Percentiles rank a stretch among this genome's conserved stretches.
phyloP scores from a whole-genome alignment of 1,140 invertebrate genomes.

The Lepidostoma basale region DNA sequence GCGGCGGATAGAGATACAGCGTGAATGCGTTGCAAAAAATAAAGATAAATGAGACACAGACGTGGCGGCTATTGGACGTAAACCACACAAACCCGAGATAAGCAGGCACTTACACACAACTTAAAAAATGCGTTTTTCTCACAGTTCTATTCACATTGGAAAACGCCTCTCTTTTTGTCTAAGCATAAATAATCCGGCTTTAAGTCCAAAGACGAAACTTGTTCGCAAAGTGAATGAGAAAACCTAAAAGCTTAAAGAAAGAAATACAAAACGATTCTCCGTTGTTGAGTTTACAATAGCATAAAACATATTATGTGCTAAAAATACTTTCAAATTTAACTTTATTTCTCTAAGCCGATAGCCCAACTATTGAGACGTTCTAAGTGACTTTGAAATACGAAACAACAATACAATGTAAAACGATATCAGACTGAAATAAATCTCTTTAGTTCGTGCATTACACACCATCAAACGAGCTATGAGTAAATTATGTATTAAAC shows the following conservation, averaged over 20 bases:
- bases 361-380: too few relatives aligned
- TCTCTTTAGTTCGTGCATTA: too few relatives aligned
- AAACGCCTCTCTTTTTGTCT: background rate
- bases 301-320: too few relatives aligned
- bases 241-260: background rate
- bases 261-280: background rate
- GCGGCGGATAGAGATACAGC: background rate
- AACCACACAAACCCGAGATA: background rate
- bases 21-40: conserved; percentile 35
- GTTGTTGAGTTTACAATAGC: background rate
- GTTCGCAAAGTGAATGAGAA: background rate
- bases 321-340: too few relatives aligned
- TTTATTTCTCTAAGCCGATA: too few relatives aligned
- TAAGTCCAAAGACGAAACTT: background rate
- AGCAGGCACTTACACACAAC: too few relatives aligned
- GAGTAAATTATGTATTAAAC: too few relatives aligned
- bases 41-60: conserved; percentile 44
- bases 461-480: too few relatives aligned
- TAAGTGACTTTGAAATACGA: too few relatives aligned
- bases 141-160: background rate
- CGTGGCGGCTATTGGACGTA: background rate
- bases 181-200: background rate
- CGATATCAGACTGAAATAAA: too few relatives aligned
- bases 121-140: background rate
- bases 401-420: too few relatives aligned